Evolutionary conservation across 2,113 vertebrate genomes (phyloP).

Genomic region (Hippolais icterina): DNA sequence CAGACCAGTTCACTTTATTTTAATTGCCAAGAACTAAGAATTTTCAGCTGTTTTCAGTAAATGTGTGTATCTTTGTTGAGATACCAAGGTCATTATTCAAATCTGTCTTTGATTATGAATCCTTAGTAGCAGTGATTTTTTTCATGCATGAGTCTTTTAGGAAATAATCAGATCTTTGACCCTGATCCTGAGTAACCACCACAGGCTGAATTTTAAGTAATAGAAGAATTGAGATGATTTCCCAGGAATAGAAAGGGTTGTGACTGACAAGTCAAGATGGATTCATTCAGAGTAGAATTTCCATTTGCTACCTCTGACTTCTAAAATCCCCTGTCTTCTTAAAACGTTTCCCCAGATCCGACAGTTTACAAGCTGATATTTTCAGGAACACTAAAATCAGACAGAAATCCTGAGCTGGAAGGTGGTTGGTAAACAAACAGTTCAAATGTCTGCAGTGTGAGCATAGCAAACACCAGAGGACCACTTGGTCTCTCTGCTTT

Average conservation of each 20-base stretch:
- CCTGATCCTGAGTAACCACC: neutral
- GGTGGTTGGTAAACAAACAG: neutral
- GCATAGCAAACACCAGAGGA: neutral
- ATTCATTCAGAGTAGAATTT: neutral
- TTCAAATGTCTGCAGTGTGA: neutral
- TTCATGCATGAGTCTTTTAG: rapidly evolving
- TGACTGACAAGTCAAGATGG: neutral
- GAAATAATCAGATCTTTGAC: neutral
- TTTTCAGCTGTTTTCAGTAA: constrained; percentile 3
- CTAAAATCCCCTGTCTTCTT: neutral
- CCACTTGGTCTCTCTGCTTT: neutral
- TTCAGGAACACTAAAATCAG: neutral
- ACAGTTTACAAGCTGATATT: neutral
- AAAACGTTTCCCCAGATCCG: neutral
- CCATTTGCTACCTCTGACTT: neutral
- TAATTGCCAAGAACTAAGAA: neutral
- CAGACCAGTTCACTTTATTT: neutral
- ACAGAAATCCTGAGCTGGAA: neutral
- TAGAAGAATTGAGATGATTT: neutral
- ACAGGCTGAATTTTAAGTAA: neutral
- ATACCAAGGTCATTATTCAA: neutral
- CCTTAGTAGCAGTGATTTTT: neutral
- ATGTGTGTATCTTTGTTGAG: neutral
- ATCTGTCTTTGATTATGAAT: neutral
- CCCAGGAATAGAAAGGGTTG: neutral